phyloP scores from a whole-genome alignment of 2,113 vertebrate genomes.

The Python bivittatus region DNA sequence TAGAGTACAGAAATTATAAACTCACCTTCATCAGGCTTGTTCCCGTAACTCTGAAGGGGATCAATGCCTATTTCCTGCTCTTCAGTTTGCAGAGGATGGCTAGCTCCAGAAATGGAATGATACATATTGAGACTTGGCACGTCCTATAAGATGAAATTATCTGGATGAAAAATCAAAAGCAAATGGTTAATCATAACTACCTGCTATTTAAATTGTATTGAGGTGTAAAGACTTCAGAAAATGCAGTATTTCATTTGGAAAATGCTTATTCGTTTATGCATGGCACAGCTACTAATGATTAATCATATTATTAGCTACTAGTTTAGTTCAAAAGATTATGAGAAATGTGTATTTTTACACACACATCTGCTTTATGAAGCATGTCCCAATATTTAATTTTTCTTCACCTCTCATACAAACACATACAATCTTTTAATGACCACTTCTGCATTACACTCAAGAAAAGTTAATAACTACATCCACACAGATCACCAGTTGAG shows the following conservation, averaged over 20 bases:
- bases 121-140: conserved; percentile 78
- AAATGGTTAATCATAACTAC: neutral
- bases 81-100: conserved; percentile 90
- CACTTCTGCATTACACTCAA: neutral
- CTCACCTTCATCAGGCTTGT: conserved; percentile 81
- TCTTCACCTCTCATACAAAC: neutral
- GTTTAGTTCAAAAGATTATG: neutral
- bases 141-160: conserved; percentile 44
- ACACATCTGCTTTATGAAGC: neutral
- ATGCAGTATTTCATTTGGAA: neutral
- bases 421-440: neutral
- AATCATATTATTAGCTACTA: neutral
- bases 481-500: neutral
- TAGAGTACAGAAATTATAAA: conserved; percentile 38
- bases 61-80: conserved; percentile 95
- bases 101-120: conserved; percentile 88
- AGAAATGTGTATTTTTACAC: neutral
- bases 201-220: neutral
- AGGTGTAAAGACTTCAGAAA: neutral
- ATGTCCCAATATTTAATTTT: neutral
- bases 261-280: neutral
- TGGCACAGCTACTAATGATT: neutral
- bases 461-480: neutral
- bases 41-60: conserved; percentile 84
- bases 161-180: conserved; percentile 26